Conservation (phyloP, 2,888 invertebrate genomes). For the Himalopsyche kuldschensis region DNA sequence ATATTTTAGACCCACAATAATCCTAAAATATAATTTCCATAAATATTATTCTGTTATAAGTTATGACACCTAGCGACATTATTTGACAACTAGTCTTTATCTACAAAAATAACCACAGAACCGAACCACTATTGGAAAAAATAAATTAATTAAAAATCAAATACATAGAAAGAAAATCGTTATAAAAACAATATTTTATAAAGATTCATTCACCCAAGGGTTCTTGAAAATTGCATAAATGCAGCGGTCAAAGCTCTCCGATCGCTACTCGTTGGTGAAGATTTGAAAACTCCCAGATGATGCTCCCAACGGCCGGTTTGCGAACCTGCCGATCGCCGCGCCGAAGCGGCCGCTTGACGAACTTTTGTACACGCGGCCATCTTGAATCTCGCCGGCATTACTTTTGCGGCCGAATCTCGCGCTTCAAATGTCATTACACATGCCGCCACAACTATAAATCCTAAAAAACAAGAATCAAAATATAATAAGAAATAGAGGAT, state of each 20-base stretch:
- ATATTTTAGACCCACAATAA: too few relatives aligned
- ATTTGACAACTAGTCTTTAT: too few relatives aligned
- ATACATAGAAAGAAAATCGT: too few relatives aligned
- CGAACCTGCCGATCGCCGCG: slow-evolving; percentile 53
- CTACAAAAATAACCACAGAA: too few relatives aligned
- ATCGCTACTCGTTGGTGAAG: slow-evolving; percentile 59
- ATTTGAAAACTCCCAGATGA: slow-evolving; percentile 68
- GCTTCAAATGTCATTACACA: slow-evolving; percentile 99
- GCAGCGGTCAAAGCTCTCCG: slow-evolving; percentile 54
- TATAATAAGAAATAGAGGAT: too few relatives aligned
- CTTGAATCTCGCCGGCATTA: slow-evolving; percentile 77
- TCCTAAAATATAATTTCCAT: too few relatives aligned
- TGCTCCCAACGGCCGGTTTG: slow-evolving; percentile 64
- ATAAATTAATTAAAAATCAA: neutral
- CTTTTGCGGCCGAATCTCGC: slow-evolving; percentile 89
- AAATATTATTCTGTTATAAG: too few relatives aligned
- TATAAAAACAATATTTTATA: neutral
- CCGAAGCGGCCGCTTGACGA: slow-evolving; percentile 57
- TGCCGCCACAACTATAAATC: slow-evolving; percentile 94
- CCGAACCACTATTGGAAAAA: neutral
- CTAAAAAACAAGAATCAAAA: slow-evolving; percentile 49
- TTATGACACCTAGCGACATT: too few relatives aligned
- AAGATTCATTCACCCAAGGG: slow-evolving; percentile 15
- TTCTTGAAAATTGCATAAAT: slow-evolving; percentile 47
- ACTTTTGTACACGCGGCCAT: slow-evolving; percentile 48